Base-by-base conservation (phyloP, 2,113 vertebrate genomes). In the Anoura caudifer region DNA sequence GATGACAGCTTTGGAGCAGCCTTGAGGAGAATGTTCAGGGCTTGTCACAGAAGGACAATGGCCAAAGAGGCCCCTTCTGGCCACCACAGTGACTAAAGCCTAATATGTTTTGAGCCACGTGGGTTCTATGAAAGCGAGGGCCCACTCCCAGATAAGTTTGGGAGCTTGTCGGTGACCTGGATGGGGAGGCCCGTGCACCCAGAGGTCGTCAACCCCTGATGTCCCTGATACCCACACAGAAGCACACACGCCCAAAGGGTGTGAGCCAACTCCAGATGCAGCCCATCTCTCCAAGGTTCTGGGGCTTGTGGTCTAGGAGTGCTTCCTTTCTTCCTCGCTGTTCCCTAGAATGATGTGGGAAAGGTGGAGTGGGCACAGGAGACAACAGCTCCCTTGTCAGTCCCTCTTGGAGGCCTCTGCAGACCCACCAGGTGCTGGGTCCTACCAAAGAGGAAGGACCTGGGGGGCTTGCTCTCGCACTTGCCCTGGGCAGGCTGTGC, bases 171-270 rank as follows among this genome's bases (percentile, higher is more conserved):
- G 17, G 80, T 41, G 69, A 4, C 56, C 56, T 6, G 22, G 61
- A 7, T 17, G 33, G 41, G 47, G 59, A n/a, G 69, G 65, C 24
- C 41, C 54, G 20, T 13, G 10, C 31, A 26, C 26, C 24, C 4
- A 2, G 26, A 59, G 73, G 50, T 5, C 1, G 0, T 38, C 0
- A 20, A 33, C 50, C 5, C 43, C 0, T 5, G 83, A 14, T 12
- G 0, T 12, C 15, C 38, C 3, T 0, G 45, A 77, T 0, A 0
- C 13, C 45, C 19, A 12, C 75, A 33, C 15, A 33, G 63, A 38
- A 14, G 81, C 28, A 9, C 2, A 5, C n/a, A 7, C 0, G 10
- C 31, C 26, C 19, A 0, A 26, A 4, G 24, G 20, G 17, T 20
- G 17, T n/a, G 20, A 73, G 43, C 76, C n/a, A 24, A 43, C 28